Percentiles rank a stretch among this genome's conserved stretches.
These are phyloP conservation scores for Syngnathus acus DNA, from an alignment of 2,797 vertebrate genomes.

Conservation along the genomic window DNA sequence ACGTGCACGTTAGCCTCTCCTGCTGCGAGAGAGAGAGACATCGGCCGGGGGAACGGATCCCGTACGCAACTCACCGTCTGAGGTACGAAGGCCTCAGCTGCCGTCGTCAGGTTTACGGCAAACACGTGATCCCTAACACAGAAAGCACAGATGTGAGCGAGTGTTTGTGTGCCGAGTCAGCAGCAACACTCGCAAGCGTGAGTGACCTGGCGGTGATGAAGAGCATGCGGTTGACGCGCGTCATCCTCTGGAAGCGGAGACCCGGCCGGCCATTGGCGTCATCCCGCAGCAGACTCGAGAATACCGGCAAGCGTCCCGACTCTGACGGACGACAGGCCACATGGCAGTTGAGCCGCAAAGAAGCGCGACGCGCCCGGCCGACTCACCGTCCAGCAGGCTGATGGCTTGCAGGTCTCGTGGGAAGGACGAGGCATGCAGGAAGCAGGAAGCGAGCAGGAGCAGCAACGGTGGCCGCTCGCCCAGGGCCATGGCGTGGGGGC, in stretches of 20 bases:
- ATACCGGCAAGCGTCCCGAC: slow-evolving; percentile 82
- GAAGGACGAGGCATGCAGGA: slow-evolving; percentile 45
- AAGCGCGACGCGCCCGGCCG: slow-evolving; percentile 13
- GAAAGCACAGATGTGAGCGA: background rate
- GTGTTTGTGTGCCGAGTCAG: background rate
- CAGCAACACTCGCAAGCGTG: background rate
- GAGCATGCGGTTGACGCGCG: slow-evolving; percentile 88
- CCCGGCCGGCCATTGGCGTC: slow-evolving; percentile 84
- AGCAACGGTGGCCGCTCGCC: slow-evolving; percentile 13
- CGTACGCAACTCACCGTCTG: slow-evolving; percentile 74
- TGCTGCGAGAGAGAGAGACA: too few species aligned
- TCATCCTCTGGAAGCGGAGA: slow-evolving; percentile 90
- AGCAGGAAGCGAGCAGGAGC: slow-evolving; percentile 28
- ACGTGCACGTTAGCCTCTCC: too few species aligned
- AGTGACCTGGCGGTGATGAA: slow-evolving; percentile 87
- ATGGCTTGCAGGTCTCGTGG: slow-evolving; percentile 68
- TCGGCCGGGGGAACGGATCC: background rate
- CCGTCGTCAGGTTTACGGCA: slow-evolving; percentile 84
- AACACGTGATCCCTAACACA: slow-evolving; percentile 87
- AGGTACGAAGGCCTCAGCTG: slow-evolving; percentile 76
- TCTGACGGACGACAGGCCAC: slow-evolving; percentile 52
- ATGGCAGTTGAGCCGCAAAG: background rate
- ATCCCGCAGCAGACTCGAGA: slow-evolving; percentile 84
- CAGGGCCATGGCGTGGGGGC: slow-evolving; percentile 28
- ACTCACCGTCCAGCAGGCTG: slow-evolving; percentile 41